Conservation (phyloP, 2,797 vertebrate genomes). For the Discoglossus pictus region DNA sequence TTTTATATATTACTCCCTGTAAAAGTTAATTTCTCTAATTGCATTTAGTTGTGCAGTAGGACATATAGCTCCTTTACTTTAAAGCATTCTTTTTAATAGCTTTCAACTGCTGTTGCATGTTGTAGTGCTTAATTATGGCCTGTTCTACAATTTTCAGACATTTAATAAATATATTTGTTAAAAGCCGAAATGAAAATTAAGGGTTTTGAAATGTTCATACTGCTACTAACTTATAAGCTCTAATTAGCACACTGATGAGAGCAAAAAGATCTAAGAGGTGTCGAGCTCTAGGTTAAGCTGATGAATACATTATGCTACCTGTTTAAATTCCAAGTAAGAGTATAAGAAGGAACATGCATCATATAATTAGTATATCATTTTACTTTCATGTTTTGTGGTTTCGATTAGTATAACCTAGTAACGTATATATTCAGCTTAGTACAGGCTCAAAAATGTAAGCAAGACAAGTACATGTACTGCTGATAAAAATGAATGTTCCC, state of each 20-base stretch:
- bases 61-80: conserved; percentile 9
- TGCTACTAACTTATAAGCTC: conserved; percentile 59
- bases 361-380: conserved; percentile 41
- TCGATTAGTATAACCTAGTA: conserved; percentile 16
- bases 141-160: conserved; percentile 50
- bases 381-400: conserved; percentile 16
- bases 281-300: conserved; percentile 57
- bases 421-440: too few relatives aligned
- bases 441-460: too few relatives aligned
- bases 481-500: too few relatives aligned
- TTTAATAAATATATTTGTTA: conserved; percentile 64
- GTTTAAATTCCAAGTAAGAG: conserved; percentile 60
- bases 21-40: conserved; percentile 29
- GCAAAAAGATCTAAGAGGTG: conserved; percentile 64
- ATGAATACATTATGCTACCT: conserved; percentile 62
- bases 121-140: conserved; percentile 32
- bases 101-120: conserved; percentile 9
- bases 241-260: conserved; percentile 65
- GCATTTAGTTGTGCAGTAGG: conserved; percentile 4
- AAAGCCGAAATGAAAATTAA: conserved; percentile 61
- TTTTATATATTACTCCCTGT: not conserved
- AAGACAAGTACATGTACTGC: too few relatives aligned
- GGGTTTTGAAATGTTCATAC: conserved; percentile 59
- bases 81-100: conserved; percentile 26
- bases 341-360: conserved; percentile 59